Base-by-base conservation (phyloP, 2,797 vertebrate genomes). In the Channallabes apus region DNA sequence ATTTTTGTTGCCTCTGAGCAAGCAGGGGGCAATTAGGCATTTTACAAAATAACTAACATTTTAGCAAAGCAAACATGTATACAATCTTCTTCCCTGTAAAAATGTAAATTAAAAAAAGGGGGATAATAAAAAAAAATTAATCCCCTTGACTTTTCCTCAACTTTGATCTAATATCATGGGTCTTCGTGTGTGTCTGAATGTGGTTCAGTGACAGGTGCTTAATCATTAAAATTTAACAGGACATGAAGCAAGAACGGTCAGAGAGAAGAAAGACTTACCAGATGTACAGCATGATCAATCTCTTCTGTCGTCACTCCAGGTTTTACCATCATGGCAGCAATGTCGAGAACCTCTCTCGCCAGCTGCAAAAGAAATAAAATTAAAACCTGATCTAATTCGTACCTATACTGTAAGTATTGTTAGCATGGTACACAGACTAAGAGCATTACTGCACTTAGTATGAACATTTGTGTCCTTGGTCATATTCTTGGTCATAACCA, bases 251-350 rank as follows among this genome's bases (percentile, higher is more conserved):
- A 56, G 17, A 29, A 59, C 3, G 51, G 11, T 68, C 24, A 38
- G 6, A 41, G 9, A 41, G 59, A 18, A 22, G 6, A 61, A 2
- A 54, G 61, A 35, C 22, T 95, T 96, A 99, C 98, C 96, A 99
- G 94, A 92, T 99, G 98, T 67, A 99, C 98, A 76, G 98, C 96
- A 2, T 99, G 97, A 92, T 99, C 98, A 41, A 99, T 99, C 94
- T 99, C 98, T 92, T 99, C 98, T 84, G 98, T 99, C 82, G 98
- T 99, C 73, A 98, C 92, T 35, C 97, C 98, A n/a, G 96, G 91
- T 91, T 98, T 98, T 88, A 99, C 96, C 98, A 99, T 98, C 93
- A 96, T 88, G 64, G 98, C 96, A 82, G 98, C 97, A 68, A 99
- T 96, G 88, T 98, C 98, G 89, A 99, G 90, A 20, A 99, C 98